Evolutionary conservation across 2,113 vertebrate genomes (phyloP), one percentile per base, ranked within the genome.

Genomic region (Nerophis lumbriciformis): DNA sequence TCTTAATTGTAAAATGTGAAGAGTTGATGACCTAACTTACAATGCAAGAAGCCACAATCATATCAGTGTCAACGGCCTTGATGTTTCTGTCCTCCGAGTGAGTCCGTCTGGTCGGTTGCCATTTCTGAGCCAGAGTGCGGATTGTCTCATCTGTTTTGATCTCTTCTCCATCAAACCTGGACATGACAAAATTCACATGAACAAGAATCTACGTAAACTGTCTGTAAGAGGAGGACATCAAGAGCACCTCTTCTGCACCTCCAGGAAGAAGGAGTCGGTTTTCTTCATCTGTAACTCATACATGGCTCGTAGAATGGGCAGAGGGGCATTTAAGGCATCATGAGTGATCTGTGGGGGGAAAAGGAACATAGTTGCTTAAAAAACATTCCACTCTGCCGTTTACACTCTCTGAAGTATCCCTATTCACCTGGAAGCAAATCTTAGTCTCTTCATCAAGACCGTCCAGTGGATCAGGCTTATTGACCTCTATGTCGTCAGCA

Each of bases 231-330:
- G 28, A 28, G 28, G 28, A 28, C 28, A 28, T 37, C 11, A 52
- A 5, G 11, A 87, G 54, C 64, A 99, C 96, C 96, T 93, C 77
- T 95, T 97, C 56, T 99, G 94, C 75, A 98, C 94, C 72, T 98
- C 96, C 75, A 94, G 78, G 80, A 98, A 96, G 85, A 97, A 98
- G 0, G 94, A 95, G 75, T 98, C 96, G 0, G 94, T 97, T 81
- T 90, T 94, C 73, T 97, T 96, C 95, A 97, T 96, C 71, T 98
- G 95, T 72, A 97, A 42, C 66, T 99, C 97, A 9, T 95, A 98
- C 90, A 99, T 94, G 65, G 97, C 95, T 63, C 97, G 90, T 63
- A 99, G 89, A 36, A 99, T 93, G 69, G 95, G 96, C 63, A 99
- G 85, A 54, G 97, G 97, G 15, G 94, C 94, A 5, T 95, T 96